These are phyloP conservation scores for Ectropis crepuscularia DNA, from an alignment of 2,888 invertebrate genomes.

Conservation along the genomic window DNA sequence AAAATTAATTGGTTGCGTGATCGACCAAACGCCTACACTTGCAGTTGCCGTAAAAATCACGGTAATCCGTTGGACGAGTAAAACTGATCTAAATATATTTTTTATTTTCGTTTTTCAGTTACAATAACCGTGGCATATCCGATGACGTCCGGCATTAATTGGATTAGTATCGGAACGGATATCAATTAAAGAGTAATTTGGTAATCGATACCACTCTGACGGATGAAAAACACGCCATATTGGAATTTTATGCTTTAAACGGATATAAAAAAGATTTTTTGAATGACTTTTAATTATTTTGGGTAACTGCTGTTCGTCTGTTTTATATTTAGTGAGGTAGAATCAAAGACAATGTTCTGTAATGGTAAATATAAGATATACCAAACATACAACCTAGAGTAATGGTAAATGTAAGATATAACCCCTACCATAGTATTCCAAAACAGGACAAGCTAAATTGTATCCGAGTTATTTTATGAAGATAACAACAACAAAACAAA, in stretches of 20 bases:
- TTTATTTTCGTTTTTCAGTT: slow-evolving; percentile 47
- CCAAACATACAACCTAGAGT: no score
- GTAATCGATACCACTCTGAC: slow-evolving; percentile 21
- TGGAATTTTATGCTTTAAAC: slow-evolving; percentile 5
- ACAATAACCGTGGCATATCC: slow-evolving; percentile 41
- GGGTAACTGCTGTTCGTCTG: background rate
- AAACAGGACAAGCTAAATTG: no score
- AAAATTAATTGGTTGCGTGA: no score
- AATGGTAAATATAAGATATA: no score
- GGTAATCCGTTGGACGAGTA: slow-evolving; percentile 54
- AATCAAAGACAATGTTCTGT: no score
- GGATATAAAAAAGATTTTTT: slow-evolving; percentile 8
- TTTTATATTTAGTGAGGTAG: background rate
- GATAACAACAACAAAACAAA: no score
- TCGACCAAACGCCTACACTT: no score
- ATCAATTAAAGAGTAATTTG: slow-evolving; percentile 34
- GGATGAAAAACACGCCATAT: slow-evolving; percentile 11
- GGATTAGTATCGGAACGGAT: slow-evolving; percentile 34
- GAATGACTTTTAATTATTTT: slow-evolving; percentile 7
- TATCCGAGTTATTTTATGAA: no score
- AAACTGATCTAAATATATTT: slow-evolving; percentile 45
- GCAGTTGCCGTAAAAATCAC: background rate
- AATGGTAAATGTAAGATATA: no score
- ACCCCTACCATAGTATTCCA: no score
- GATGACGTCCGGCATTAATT: slow-evolving; percentile 41